Percentiles rank a stretch among this genome's conserved stretches.
These are phyloP conservation scores for Dermolepida albohirtum DNA, from an alignment of 2,888 invertebrate genomes.

Conservation along the genomic window DNA sequence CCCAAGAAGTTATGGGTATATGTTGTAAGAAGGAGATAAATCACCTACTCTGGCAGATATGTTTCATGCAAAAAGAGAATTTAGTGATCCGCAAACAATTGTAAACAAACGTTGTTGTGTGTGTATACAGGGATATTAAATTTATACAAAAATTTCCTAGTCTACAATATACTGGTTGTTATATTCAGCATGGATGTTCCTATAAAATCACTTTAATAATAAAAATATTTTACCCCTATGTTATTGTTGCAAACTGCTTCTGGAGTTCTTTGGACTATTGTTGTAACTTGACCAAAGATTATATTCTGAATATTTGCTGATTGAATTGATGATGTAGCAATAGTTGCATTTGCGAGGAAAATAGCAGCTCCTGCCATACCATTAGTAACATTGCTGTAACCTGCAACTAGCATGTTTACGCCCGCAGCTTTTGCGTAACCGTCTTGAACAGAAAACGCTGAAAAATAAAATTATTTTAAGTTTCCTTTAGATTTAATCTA, in stretches of 20 bases:
- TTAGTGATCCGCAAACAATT: too few relatives aligned
- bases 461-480: conserved; percentile 33
- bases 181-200: too few relatives aligned
- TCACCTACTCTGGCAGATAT: too few relatives aligned
- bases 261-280: conserved; percentile 12
- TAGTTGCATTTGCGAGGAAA: conserved; percentile 42
- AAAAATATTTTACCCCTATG: conserved; percentile 25
- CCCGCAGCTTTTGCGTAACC: conserved; percentile 53
- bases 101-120: too few relatives aligned
- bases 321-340: conserved; percentile 4
- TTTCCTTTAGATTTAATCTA: too few relatives aligned
- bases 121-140: too few relatives aligned
- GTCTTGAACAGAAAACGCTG: conserved; percentile 52
- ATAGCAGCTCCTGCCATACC: conserved; percentile 52
- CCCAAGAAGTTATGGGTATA: too few relatives aligned
- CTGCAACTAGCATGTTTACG: conserved; percentile 52
- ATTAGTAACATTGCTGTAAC: conserved; percentile 46
- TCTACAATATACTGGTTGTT: too few relatives aligned
- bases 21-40: too few relatives aligned
- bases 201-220: too few relatives aligned
- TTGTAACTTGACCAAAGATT: neutral
- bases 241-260: conserved; percentile 29
- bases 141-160: too few relatives aligned
- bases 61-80: too few relatives aligned
- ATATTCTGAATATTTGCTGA: conserved; percentile 17